A percentile compares a stretch with the other conserved stretches of the same genome.
Conservation (phyloP, 2,113 vertebrate species). For the Anhinga anhinga region DNA sequence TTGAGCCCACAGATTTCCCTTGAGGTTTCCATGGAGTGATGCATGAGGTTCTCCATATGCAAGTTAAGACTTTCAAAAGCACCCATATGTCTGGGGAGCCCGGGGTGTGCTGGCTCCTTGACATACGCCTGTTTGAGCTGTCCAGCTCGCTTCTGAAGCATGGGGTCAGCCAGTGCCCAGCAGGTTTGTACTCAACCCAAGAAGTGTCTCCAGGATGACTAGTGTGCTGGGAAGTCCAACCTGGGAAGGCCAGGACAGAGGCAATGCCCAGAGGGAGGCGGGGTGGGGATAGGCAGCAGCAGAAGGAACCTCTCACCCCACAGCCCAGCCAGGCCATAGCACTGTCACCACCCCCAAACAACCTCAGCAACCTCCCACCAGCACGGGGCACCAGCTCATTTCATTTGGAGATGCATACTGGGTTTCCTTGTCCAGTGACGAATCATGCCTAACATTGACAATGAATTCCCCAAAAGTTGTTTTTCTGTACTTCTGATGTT, state of each 20-base stretch:
- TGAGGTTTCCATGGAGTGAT: too few species aligned
- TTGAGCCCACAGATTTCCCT: too few species aligned
- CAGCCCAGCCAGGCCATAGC: rapidly evolving
- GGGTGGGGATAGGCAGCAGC: rapidly evolving
- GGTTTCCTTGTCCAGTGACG: background rate
- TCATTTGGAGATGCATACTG: background rate
- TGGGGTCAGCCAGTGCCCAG: rapidly evolving
- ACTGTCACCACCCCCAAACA: background rate
- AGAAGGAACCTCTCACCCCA: background rate
- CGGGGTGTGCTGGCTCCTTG: background rate
- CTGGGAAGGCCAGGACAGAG: background rate
- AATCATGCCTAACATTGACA: background rate
- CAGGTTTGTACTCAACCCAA: background rate
- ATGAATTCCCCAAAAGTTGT: rapidly evolving
- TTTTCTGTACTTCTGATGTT: background rate
- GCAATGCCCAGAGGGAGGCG: rapidly evolving
- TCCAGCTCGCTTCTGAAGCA: background rate
- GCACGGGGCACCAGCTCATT: rapidly evolving
- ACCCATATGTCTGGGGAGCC: background rate
- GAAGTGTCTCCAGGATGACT: background rate
- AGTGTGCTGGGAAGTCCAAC: background rate
- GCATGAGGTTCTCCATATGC: background rate
- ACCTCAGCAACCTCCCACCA: background rate
- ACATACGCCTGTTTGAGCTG: rapidly evolving
- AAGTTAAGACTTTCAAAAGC: background rate